Base-by-base conservation (phyloP, 1,140 invertebrate genomes). In the Pomacea maculata region DNA sequence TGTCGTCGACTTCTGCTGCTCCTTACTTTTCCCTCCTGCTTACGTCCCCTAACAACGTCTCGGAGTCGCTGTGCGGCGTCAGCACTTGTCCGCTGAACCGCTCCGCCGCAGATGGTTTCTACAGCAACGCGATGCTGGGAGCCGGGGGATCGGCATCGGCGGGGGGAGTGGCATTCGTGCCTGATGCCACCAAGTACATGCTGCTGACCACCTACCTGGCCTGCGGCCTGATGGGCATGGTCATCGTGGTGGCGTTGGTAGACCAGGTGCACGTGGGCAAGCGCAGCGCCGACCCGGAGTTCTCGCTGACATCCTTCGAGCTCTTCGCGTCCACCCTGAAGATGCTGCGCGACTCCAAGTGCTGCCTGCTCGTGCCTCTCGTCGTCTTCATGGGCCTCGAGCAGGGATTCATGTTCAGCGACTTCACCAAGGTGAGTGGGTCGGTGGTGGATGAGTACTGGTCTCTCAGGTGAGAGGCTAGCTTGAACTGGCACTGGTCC, bases 401-500 rank as follows among this genome's bases (percentile, higher is more conserved):
- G 78, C 91, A 92, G 79, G 92, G 91, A 17, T 92, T 92, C 80
- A 88, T 92, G 82, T 90, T 90, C 80, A 88, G 91, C 12, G 91
- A 92, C 83, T 92, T 92, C 79, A 92, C 91, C 12, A 91, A 91
- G 90, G 91, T 92, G 83, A 79, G 85, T 80, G 10, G 9, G 19
- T 12, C 64, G 11, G 17, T 19, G 34, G 45, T n/a, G 9, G 21
- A 9, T 61, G 67, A 25, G 11, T 14, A 12, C 15, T 64, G 67
- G 6, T n/a, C 67, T 12, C 67, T n/a, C 67, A 45, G 2, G 34
- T 45, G 34, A 45, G 34, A 45, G 34, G 34, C 3, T 45, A 1
- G 34, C 6, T 45, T 45, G 2, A 45, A 2, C 34, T 45, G 34
- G 34, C 34, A 45, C 3, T 45, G 34, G 34, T 45, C 34, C 34